Conservation (phyloP, 2,888 invertebrate species). For the Drosophila mercatorum region DNA sequence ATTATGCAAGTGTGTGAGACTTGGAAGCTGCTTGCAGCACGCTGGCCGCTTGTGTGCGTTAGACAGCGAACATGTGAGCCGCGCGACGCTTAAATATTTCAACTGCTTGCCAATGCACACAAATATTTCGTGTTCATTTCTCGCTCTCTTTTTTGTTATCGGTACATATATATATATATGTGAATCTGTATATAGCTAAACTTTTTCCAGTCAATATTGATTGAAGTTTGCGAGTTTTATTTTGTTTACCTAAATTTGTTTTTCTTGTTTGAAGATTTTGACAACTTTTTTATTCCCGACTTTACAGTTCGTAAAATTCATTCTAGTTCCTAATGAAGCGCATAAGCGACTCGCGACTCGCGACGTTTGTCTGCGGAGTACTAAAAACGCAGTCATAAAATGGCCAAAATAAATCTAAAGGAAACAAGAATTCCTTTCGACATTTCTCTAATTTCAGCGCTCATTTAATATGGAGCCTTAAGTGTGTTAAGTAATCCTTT, state of each 20-base stretch:
- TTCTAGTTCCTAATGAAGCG: slow-evolving; percentile 1
- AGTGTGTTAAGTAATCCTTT: slow-evolving; percentile 46
- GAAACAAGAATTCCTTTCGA: background rate
- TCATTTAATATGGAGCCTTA: background rate
- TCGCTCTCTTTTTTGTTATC: background rate
- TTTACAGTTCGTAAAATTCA: slow-evolving; percentile 9
- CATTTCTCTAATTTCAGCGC: background rate
- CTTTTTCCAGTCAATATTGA: background rate
- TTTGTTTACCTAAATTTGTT: slow-evolving; percentile 6
- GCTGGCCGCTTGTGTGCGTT: slow-evolving; percentile 22
- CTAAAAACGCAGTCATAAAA: slow-evolving; percentile 3
- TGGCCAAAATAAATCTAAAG: background rate
- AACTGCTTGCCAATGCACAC: slow-evolving; percentile 5
- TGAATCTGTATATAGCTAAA: background rate
- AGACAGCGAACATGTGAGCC: slow-evolving; percentile 24
- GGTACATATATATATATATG: background rate
- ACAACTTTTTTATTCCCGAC: background rate
- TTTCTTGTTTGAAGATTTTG: background rate
- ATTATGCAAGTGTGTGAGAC: slow-evolving; percentile 59
- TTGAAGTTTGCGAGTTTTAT: background rate
- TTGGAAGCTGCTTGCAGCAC: slow-evolving; percentile 43
- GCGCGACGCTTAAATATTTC: slow-evolving; percentile 27
- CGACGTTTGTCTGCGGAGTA: background rate
- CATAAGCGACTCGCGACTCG: background rate
- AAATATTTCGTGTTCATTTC: background rate